Evolutionary conservation across 2,797 vertebrate species (phyloP).

Genomic region (Cuculus canorus): DNA sequence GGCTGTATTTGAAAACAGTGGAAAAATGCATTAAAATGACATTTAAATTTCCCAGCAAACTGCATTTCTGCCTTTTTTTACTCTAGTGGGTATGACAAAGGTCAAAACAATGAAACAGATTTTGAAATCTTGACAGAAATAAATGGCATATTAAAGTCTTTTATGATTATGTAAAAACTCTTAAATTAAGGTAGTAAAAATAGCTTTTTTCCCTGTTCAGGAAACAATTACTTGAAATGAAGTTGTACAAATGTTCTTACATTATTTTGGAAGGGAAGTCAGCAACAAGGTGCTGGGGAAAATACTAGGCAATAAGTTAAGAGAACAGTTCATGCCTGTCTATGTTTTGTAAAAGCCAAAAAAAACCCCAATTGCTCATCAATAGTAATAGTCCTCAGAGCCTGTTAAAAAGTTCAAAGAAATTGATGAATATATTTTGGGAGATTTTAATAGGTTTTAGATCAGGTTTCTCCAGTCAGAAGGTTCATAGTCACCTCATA

Average conservation of each 20-base stretch:
- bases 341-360: not conserved
- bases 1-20: not conserved
- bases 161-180: not conserved
- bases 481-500: not conserved
- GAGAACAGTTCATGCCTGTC: not conserved
- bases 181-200: not conserved
- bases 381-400: not conserved
- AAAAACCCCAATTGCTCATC: fast-evolving
- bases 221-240: not conserved
- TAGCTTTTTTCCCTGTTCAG: not conserved
- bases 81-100: slow-evolving; percentile 11
- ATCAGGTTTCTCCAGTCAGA: not conserved
- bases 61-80: not conserved
- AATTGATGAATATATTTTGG: not conserved
- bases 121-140: slow-evolving; percentile 16
- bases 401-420: not conserved
- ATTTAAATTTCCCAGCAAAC: slow-evolving; percentile 15
- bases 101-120: slow-evolving; percentile 45
- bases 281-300: not conserved
- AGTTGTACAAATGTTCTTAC: not conserved
- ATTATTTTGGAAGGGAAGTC: not conserved
- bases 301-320: not conserved
- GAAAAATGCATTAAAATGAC: slow-evolving; percentile 55
- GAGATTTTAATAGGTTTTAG: not conserved
- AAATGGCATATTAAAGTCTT: not conserved